phyloP scores from a whole-genome alignment of 37 sponge, comb jelly and placozoan species.

The Aphrocallistes beatrix region DNA sequence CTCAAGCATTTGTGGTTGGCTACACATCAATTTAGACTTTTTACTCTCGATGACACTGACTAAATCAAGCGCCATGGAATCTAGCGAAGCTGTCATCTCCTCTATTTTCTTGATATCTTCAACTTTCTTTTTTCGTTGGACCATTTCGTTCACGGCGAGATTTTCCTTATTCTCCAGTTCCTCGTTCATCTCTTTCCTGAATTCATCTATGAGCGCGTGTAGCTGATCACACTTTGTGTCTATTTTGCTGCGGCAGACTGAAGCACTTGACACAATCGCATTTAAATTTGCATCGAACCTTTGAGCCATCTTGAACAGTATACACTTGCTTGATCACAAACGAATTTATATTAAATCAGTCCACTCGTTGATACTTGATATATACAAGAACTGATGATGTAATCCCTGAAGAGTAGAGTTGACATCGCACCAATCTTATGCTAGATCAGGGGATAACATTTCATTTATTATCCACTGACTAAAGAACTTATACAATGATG shows the following conservation, averaged over 20 bases:
- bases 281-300: background rate
- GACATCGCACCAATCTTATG: too few species aligned
- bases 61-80: background rate
- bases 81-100: background rate
- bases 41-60: background rate
- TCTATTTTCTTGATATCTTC: background rate
- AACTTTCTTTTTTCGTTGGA: background rate
- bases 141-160: background rate
- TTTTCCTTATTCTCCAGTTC: background rate
- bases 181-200: background rate
- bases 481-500: too few species aligned
- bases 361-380: too few species aligned
- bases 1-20: background rate
- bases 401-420: too few species aligned
- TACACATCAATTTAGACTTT: background rate
- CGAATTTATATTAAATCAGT: too few species aligned
- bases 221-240: constrained; percentile 11
- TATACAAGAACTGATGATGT: too few species aligned
- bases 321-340: too few species aligned
- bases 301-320: background rate
- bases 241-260: background rate
- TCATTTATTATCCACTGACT: too few species aligned
- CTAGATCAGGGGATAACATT: too few species aligned
- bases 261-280: background rate
- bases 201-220: background rate